Evolutionary conservation across 2,113 vertebrate species (phyloP).

Genomic region (Ochotona princeps): DNA sequence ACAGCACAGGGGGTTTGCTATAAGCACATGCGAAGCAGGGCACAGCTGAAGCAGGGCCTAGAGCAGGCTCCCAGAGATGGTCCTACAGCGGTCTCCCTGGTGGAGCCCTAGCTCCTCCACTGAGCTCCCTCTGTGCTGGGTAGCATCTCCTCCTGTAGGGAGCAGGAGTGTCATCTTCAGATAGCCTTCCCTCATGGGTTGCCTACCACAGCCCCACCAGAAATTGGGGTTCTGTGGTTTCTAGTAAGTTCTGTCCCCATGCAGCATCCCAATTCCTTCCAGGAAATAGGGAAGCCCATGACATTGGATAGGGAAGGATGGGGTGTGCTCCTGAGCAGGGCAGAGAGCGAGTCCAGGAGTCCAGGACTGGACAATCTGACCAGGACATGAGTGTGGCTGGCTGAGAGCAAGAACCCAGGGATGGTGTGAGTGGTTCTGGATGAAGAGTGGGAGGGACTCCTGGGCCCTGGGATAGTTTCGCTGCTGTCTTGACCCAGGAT

Average conservation of each 20-base stretch:
- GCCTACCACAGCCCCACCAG: too few species aligned
- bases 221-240: background rate
- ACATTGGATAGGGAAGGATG: background rate
- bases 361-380: too few species aligned
- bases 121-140: too few species aligned
- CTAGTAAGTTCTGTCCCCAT: background rate
- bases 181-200: too few species aligned
- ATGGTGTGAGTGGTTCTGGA: background rate
- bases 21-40: accelerated
- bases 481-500: background rate
- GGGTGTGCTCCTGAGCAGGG: background rate
- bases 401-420: background rate
- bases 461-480: background rate
- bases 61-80: background rate
- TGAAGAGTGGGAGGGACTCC: too few species aligned
- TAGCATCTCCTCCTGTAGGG: background rate
- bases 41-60: background rate
- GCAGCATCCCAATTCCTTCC: background rate
- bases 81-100: background rate
- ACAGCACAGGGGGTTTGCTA: background rate
- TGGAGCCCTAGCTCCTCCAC: background rate
- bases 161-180: too few species aligned
- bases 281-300: background rate
- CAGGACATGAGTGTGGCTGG: background rate
- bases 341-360: background rate